Conservation (phyloP, 2,113 vertebrate species). For the Atractosteus spatula region DNA sequence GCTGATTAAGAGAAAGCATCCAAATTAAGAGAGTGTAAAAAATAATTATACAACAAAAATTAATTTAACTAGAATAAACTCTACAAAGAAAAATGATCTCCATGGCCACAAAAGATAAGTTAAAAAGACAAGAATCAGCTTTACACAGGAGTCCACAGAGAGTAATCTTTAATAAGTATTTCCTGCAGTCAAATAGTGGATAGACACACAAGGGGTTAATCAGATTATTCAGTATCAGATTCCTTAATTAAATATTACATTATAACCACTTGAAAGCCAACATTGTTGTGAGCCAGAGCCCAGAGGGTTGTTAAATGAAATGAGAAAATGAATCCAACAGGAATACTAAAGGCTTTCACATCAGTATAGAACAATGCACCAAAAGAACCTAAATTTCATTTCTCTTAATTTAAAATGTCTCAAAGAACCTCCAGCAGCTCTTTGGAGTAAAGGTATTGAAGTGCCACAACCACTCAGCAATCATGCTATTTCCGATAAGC, state of each 20-base stretch:
- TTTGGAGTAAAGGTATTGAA: conserved; percentile 4
- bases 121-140: too few relatives aligned
- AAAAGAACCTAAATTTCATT: neutral
- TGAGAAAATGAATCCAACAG: neutral
- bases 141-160: too few relatives aligned
- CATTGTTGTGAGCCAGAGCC: neutral
- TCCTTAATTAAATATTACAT: conserved; percentile 22
- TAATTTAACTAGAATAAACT: too few relatives aligned
- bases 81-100: too few relatives aligned
- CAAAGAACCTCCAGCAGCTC: neutral
- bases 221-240: conserved; percentile 8
- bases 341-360: neutral
- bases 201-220: neutral
- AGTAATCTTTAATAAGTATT: too few relatives aligned
- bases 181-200: conserved; percentile 6
- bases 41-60: too few relatives aligned
- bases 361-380: neutral
- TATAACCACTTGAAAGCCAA: conserved; percentile 3
- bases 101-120: too few relatives aligned
- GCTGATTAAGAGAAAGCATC: too few relatives aligned
- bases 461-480: conserved; percentile 12
- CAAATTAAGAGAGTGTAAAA: too few relatives aligned
- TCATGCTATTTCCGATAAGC: neutral
- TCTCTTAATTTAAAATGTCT: neutral
- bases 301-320: neutral